Evolutionary conservation across 1,140 invertebrate genomes (phyloP), one percentile per base, ranked within the genome.

Genomic region (Drosophila azteca): DNA sequence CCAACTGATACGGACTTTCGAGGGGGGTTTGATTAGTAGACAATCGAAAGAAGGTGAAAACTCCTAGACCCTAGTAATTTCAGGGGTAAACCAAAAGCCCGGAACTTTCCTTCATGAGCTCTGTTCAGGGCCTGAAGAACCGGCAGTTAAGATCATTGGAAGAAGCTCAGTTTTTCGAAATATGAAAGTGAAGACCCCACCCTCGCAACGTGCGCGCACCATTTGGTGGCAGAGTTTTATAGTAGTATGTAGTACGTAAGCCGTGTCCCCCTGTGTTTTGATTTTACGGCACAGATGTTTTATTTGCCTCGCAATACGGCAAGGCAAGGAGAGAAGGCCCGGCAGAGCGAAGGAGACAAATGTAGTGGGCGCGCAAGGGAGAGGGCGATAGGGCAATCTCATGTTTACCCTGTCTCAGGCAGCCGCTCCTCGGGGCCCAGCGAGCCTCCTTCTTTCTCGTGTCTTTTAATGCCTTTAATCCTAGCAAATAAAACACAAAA

Each of bases 391-490:
- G 31, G 22, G 69, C 54, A 70, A 71, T 74, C 69, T 57, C 24
- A 29, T 72, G 67, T 85, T 80, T 79, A 79, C 67, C 57, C 80
- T 77, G 67, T 24, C 44, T 24, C 66, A 31, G 50, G 48, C 26
- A 49, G 29, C 63, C 26, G 26, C 26, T 29, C 26, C 26, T 29
- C 26, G 26, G 26, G 26, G 26, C 48, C 44, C 59, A 70, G 66
- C 17, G 17, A 58, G 66, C 48, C 64, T 78, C 69, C 78, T 59
- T 68, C 66, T 72, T n/a, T n/a, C n/a, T 68, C 66, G 62, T 77
- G 84, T 79, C 83, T 79, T 79, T 88, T 88, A 88, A 88, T 88
- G 50, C 83, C 83, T 79, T 88, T 88, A 88, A 88, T 88, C 83
- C 83, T 88, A 88, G 83, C 83, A 88, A 83, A 88, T 88, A 87